A percentile compares a stretch with the other conserved stretches of the same genome.
Evolutionary conservation across 2,888 invertebrate species (phyloP).

Genomic region (Imbricaverruca yamaguchii): DNA sequence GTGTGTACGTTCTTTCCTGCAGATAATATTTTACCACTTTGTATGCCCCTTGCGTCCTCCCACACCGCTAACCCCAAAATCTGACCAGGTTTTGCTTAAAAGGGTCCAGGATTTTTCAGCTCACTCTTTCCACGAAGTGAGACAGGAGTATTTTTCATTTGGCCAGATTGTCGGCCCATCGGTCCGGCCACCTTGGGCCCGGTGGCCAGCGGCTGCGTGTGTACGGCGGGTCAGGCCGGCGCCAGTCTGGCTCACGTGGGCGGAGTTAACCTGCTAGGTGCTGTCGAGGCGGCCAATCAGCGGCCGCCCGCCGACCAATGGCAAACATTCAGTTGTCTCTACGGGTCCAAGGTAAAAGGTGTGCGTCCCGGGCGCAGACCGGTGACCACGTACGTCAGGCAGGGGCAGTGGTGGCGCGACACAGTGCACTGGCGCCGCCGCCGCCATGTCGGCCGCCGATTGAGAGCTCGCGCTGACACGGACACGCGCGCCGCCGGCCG

Average conservation of each 20-base stretch:
- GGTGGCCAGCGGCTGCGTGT: too few relatives aligned
- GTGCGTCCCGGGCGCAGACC: neutral
- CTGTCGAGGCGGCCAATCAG: slow-evolving; percentile 11
- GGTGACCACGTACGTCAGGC: neutral
- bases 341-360: slow-evolving; percentile 8
- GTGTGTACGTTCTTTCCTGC: too few relatives aligned
- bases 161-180: too few relatives aligned
- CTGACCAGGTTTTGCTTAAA: too few relatives aligned
- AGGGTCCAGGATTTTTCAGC: too few relatives aligned
- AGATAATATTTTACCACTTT: too few relatives aligned
- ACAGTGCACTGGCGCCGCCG: neutral
- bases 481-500: neutral
- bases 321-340: slow-evolving; percentile 17
- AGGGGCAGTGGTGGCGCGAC: neutral
- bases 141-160: too few relatives aligned
- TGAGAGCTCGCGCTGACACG: neutral
- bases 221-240: neutral
- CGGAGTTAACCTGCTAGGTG: slow-evolving; percentile 21
- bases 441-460: neutral
- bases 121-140: too few relatives aligned
- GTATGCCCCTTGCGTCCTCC: too few relatives aligned
- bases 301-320: neutral
- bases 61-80: too few relatives aligned
- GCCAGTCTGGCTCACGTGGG: slow-evolving; percentile 8
- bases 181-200: too few relatives aligned